These are phyloP conservation scores for Nemotelus nigrinus DNA, from an alignment of 2,888 invertebrate genomes.

Conservation along the genomic window DNA sequence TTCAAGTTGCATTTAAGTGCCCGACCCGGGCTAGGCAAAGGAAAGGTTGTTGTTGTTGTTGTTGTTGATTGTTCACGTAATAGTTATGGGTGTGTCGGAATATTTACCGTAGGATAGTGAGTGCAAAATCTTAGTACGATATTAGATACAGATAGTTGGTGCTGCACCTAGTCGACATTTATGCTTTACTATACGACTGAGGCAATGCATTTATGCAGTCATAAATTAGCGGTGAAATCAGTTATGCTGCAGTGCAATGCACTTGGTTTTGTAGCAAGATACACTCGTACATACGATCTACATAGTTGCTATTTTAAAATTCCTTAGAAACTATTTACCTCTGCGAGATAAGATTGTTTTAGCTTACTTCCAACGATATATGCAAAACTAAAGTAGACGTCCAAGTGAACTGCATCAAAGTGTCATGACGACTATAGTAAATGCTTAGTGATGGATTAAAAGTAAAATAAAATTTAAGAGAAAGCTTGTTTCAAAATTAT, in stretches of 20 bases:
- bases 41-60: constrained; percentile 16
- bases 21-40: not conserved
- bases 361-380: too few species aligned
- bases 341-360: too few species aligned
- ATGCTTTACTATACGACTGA: constrained; percentile 11
- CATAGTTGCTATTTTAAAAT: constrained; percentile 27
- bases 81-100: constrained; percentile 20
- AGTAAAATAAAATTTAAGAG: too few species aligned
- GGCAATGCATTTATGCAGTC: constrained; percentile 14
- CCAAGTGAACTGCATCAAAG: too few species aligned
- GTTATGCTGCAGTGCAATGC: constrained; percentile 22
- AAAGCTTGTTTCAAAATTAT: too few species aligned
- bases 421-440: too few species aligned
- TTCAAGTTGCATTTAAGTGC: not conserved
- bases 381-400: too few species aligned
- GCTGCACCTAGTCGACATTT: not conserved
- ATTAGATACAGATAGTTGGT: not conserved
- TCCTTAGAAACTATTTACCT: not conserved
- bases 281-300: not conserved
- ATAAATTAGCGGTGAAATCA: constrained; percentile 34
- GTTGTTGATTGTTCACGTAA: constrained; percentile 26
- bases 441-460: too few species aligned
- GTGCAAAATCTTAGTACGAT: not conserved
- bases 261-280: not conserved
- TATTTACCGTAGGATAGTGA: not conserved